Evolutionary conservation across 2,797 vertebrate genomes (phyloP), one percentile per base, ranked within the genome.

Genomic region (Gymnothorax javanicus): DNA sequence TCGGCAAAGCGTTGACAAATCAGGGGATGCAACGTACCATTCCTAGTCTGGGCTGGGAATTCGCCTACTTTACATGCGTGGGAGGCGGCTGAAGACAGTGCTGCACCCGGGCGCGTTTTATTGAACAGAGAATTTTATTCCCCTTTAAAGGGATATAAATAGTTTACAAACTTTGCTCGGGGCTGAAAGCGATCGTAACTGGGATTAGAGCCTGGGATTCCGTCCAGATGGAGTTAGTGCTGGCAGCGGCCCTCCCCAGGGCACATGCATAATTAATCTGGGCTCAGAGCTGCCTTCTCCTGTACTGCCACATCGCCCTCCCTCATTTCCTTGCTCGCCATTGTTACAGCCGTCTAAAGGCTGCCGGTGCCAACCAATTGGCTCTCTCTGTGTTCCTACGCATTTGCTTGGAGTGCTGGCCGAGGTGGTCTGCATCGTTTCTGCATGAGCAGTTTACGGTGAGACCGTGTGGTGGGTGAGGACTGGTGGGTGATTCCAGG

Each of bases 61-160:
- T 0, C 25, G n/a, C 25, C 20, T n/a, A 13, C 64, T 73, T 79
- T 27, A 58, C 62, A n/a, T 17, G 15, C 20, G 20, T 2, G 7
- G 59, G 7, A 23, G 27, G 23, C 4, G 81, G 11, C 7, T 4
- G 52, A 27, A 23, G 23, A 56, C 27, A 58, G 23, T 25, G 69
- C 54, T 9, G 17, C 17, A 69, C 12, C 73, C 5, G 13, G 59
- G 3, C 27, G n/a, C 13, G 27, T 62, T 83, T 88, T 73, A 86
- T 88, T 57, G 83, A 86, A 88, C 27, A 23, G 84, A 33, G 84
- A 75, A 83, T 17, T 54, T 79, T 33, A 57, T 79, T 15, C 17
- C 64, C 84, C 13, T 33, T 82, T 85, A 67, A 88, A 85, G 64
- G 57, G 13, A 43, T 82, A 83, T 88, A 82, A 88, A 87, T 87